Base-by-base conservation (phyloP, 2,797 vertebrate species). In the Aplochiton taeniatus region DNA sequence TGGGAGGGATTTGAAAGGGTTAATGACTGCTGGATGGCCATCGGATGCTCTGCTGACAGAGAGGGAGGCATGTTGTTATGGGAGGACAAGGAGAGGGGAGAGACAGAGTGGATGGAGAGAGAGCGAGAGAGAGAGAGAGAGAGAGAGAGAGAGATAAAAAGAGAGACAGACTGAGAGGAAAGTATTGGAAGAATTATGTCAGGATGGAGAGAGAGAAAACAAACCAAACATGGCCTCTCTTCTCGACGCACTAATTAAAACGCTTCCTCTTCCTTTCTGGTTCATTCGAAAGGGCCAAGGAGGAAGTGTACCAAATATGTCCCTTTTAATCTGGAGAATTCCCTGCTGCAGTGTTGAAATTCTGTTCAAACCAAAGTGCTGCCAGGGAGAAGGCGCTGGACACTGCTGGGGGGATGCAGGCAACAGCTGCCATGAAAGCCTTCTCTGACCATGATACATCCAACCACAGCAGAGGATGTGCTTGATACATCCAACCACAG, bases 331-430 rank as follows among this genome's bases (percentile, higher is more conserved):
- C 85, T 87, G 72, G 66, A 82, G 81, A 86, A 91, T 89, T 91
- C 89, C 89, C 86, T 55, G 81, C 78, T 88, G 87, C 80, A 82
- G 84, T 91, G 89, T 90, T 81, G 86, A 91, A 91, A 92, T 91
- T 89, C 85, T 86, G 87, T 88, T 89, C 80, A 86, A 86, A 86
- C 63, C 58, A 74, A 80, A 87, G 70, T 65, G 78, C 72, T 91
- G 89, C 89, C 90, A 93, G 85, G 75, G 83, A 83, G 85, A 86
- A 87, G 84, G 82, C 79, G 79, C 69, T 81, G 78, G 89, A 91
- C 90, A 91, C 89, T 91, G 84, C 83, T 82, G 79, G 16, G 77
- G n/a, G 83, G 84, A 86, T 77, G 80, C 74, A 81, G 85, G 84
- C 87, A 81, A 74, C 74, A 61, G 74, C 83, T 82, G 85, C 83